Conservation (phyloP, 2,113 vertebrate genomes). For the Scolopax mira region DNA sequence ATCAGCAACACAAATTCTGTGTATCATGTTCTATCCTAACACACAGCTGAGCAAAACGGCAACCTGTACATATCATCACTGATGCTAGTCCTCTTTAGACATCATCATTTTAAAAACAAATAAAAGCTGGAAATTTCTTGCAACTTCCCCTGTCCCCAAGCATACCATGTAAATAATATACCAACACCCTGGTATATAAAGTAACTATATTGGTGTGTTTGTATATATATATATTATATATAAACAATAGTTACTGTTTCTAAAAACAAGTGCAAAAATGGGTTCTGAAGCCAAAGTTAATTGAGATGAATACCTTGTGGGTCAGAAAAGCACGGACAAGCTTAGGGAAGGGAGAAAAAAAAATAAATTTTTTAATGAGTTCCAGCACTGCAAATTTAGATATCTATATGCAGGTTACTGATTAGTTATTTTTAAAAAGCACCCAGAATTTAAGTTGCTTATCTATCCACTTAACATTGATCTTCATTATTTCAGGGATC, state of each 20-base stretch:
- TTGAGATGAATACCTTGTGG: not conserved
- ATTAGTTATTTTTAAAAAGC: conserved; percentile 2
- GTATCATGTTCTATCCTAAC: not conserved
- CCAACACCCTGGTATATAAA: not conserved
- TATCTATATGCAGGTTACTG: not conserved
- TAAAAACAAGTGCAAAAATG: not conserved
- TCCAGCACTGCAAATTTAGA: not conserved
- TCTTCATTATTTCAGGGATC: not conserved
- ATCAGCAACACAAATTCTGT: not conserved
- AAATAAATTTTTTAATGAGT: not conserved
- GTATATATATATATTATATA: too few relatives aligned
- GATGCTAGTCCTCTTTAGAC: not conserved
- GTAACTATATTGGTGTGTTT: not conserved
- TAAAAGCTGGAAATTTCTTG: not conserved
- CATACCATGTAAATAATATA: not conserved
- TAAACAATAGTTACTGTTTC: not conserved
- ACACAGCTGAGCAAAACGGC: not conserved
- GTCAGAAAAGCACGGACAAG: not conserved
- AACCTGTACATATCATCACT: not conserved
- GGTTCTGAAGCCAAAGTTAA: not conserved
- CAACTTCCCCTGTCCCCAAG: not conserved
- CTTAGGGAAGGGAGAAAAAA: not conserved
- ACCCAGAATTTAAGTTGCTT: not conserved
- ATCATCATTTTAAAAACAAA: not conserved
- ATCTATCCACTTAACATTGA: not conserved